Conservation (phyloP, 2,797 vertebrate species). For the Melanogrammus aeglefinus region DNA sequence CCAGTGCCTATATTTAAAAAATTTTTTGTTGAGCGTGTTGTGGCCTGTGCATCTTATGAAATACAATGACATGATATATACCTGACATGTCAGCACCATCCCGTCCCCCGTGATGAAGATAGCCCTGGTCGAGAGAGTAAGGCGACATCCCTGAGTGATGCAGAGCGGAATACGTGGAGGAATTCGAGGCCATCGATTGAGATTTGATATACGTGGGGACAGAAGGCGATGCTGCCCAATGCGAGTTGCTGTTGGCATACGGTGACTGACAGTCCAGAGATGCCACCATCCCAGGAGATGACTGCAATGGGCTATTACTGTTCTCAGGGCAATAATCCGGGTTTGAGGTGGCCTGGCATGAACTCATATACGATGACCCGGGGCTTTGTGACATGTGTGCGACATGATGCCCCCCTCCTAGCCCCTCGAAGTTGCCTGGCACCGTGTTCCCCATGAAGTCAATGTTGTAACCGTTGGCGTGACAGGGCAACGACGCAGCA, state of each 20-base stretch:
- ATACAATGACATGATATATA: constrained; percentile 53
- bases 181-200: constrained; percentile 79
- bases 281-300: constrained; percentile 82
- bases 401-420: constrained; percentile 80
- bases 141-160: constrained; percentile 85
- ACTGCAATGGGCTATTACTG: constrained; percentile 88
- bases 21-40: not conserved
- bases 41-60: not conserved
- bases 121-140: constrained; percentile 88
- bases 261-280: constrained; percentile 87
- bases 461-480: constrained; percentile 84
- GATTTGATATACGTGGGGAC: constrained; percentile 90
- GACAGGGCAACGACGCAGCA: constrained; percentile 81
- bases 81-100: constrained; percentile 86
- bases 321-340: constrained; percentile 83
- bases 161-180: constrained; percentile 73
- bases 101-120: constrained; percentile 85
- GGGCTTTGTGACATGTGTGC: constrained; percentile 85
- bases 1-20: not conserved
- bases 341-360: constrained; percentile 83
- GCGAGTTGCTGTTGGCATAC: constrained; percentile 81
- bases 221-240: constrained; percentile 84
- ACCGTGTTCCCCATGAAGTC: constrained; percentile 84
- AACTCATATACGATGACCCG: constrained; percentile 89
- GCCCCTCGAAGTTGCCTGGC: constrained; percentile 80